Evolutionary conservation across 2,797 vertebrate genomes (phyloP).

Genomic region (Pipistrellus pygmaeus): DNA sequence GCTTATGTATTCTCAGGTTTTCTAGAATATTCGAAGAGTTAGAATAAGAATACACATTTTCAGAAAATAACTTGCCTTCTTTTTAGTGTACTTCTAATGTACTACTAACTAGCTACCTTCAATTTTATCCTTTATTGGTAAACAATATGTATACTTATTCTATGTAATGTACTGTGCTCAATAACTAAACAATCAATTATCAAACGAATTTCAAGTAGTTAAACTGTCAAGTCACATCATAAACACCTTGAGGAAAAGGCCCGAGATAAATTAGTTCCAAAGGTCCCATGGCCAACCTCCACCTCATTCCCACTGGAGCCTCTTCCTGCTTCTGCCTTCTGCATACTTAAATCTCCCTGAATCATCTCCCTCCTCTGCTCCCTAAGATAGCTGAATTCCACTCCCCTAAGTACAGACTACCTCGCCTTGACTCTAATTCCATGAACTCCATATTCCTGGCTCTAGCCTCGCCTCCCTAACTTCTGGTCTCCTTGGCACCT

Average conservation of each 20-base stretch:
- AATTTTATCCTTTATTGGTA: neutral
- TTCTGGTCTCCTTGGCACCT: neutral
- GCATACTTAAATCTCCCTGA: neutral
- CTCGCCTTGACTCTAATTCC: neutral
- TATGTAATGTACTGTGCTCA: neutral
- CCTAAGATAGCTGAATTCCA: neutral
- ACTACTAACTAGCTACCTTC: neutral
- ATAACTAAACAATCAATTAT: constrained; percentile 20
- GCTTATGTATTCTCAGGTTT: neutral
- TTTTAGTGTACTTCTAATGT: constrained; percentile 4
- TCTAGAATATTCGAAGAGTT: constrained; percentile 38
- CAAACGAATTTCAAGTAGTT: constrained; percentile 30
- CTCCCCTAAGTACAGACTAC: neutral
- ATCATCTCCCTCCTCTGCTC: neutral
- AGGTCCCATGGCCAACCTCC: neutral
- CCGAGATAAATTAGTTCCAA: constrained; percentile 39
- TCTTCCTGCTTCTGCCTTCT: neutral
- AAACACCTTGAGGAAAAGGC: constrained; percentile 12
- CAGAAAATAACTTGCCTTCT: constrained; percentile 9
- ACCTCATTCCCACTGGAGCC: neutral
- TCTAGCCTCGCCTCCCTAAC: neutral
- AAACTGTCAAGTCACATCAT: neutral
- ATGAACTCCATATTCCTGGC: neutral
- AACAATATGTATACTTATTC: neutral
- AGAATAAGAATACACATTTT: neutral